Percentiles rank a stretch among this genome's conserved stretches.
phyloP scores from a whole-genome alignment of 1,140 invertebrate species.

The Calephelis nemesis region DNA sequence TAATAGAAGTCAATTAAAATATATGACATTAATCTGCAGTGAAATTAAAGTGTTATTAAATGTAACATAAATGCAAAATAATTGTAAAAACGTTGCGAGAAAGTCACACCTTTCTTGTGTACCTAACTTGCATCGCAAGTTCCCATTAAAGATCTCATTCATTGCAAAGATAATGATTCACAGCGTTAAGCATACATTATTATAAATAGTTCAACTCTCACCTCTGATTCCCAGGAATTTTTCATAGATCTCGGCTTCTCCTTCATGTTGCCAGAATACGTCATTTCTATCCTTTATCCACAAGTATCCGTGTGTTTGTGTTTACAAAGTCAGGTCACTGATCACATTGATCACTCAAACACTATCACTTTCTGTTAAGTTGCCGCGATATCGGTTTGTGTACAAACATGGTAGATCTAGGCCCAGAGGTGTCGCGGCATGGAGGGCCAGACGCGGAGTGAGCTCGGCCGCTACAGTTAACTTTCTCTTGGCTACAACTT shows the following conservation, averaged over 20 bases:
- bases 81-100: too few species aligned
- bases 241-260: slow-evolving; percentile 63
- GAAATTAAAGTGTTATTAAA: too few species aligned
- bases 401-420: slow-evolving; percentile 49
- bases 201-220: slow-evolving; percentile 44
- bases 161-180: slow-evolving; percentile 46
- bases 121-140: neutral
- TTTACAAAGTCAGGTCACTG: slow-evolving; percentile 23
- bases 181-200: slow-evolving; percentile 42
- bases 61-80: too few species aligned
- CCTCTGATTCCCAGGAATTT: slow-evolving; percentile 71
- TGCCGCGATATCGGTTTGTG: slow-evolving; percentile 41
- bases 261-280: slow-evolving; percentile 70
- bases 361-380: slow-evolving; percentile 65
- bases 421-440: slow-evolving; percentile 29
- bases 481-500: slow-evolving; percentile 59
- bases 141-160: slow-evolving; percentile 38
- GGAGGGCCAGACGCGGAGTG: slow-evolving; percentile 33
- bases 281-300: slow-evolving; percentile 55
- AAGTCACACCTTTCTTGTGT: too few species aligned
- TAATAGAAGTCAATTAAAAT: too few species aligned
- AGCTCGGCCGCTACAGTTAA: slow-evolving; percentile 58
- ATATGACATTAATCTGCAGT: too few species aligned
- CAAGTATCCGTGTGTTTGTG: slow-evolving; percentile 53
- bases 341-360: slow-evolving; percentile 31